Evolutionary conservation across 1,140 invertebrate genomes (phyloP), one percentile per base, ranked within the genome.

Genomic region (Drosophila persimilis): DNA sequence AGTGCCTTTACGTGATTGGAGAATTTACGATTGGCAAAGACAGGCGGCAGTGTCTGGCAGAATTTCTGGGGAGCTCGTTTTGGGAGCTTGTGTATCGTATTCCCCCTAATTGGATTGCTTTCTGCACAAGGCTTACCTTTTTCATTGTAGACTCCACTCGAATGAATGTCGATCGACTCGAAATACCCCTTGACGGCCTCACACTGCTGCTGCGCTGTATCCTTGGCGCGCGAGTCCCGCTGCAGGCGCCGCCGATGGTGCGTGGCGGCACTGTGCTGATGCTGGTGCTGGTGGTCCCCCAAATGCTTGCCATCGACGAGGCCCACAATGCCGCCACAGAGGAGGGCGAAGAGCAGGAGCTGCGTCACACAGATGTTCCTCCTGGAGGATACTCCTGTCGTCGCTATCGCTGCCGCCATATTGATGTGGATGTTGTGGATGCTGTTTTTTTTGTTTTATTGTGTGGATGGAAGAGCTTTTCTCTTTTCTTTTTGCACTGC

Each of bases 121-220:
- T 35, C 20, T 20, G 31, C 3, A 35, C 9, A 11, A 0, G 35
- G 3, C 31, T 52, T 69, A 90, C 89, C 89, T 90, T 90, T 90
- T 67, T 90, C 80, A 73, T 78, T 79, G 67, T 73, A 77, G 59
- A 67, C 54, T 71, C 85, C 89, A 67, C 64, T 77, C 79, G 83
- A 65, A 61, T 81, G 73, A 60, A 90, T 89, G 77, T 89, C 84
- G 76, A 90, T 90, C 58, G 89, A 84, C 61, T 86, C 79, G 56
- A 90, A 90, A 72, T 89, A 90, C 57, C 67, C 72, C 63, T 79
- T 79, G 67, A 90, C 81, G 44, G 62, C 55, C n/a, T 86, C 80
- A 57, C 89, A 90, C 66, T 89, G 85, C 45, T 83, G 77, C 50
- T 55, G 74, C 69, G 69, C 64, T 46, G 67, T 65, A 76, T 88